Conservation (phyloP, 2,113 vertebrate species). For the Sakesphorus luctuosus region DNA sequence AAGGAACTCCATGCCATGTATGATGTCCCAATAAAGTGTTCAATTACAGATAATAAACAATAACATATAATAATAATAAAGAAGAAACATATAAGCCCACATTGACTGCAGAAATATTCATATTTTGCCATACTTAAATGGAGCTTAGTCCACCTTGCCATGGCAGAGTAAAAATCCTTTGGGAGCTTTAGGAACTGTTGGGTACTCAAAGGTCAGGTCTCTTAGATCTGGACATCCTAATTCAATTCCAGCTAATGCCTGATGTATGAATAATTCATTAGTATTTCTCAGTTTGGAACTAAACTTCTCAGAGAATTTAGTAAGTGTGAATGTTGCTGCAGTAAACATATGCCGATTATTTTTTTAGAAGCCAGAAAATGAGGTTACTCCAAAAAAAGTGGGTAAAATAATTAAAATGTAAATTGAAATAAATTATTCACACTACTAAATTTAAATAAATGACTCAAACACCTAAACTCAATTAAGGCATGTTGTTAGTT, state of each 20-base stretch:
- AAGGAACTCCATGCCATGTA: neutral
- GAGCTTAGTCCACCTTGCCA: neutral
- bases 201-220: neutral
- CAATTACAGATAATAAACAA: neutral
- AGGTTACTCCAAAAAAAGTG: conserved; percentile 67
- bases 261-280: conserved; percentile 54
- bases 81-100: neutral
- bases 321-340: conserved; percentile 55
- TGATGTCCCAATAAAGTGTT: neutral
- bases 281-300: conserved; percentile 56
- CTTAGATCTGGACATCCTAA: conserved; percentile 38
- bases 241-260: conserved; percentile 41
- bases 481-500: conserved; percentile 28
- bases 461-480: conserved; percentile 49
- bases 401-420: conserved; percentile 76
- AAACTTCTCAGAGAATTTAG: conserved; percentile 60
- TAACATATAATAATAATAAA: neutral
- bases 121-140: neutral
- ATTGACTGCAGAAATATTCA: neutral
- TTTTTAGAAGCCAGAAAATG: conserved; percentile 64
- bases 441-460: conserved; percentile 75
- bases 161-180: neutral
- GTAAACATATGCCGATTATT: conserved; percentile 69
- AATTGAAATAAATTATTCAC: conserved; percentile 79
- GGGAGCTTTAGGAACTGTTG: neutral